Evolutionary conservation across 2,888 invertebrate species (phyloP), one percentile per base, ranked within the genome.

Genomic region (Spodoptera picta): DNA sequence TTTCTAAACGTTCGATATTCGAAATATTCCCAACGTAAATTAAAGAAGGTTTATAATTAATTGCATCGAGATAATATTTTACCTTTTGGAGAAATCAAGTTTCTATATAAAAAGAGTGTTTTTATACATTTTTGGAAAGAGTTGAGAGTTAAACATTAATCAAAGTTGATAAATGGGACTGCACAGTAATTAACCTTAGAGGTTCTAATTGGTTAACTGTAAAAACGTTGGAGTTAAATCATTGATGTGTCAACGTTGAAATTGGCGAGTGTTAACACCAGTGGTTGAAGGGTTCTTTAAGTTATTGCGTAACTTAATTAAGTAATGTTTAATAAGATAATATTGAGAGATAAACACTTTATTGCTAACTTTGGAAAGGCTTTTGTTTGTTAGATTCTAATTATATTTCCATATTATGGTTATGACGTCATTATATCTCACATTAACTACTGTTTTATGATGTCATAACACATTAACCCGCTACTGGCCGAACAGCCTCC

Each of bases 181-280:
- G 23, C 23, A 27, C 27, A 56, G 73, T 69, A 74, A 73, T 76
- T 77, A 71, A 71, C 60, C 49, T 57, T 59, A 63, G 64, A 60
- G 53, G 62, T 56, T 69, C 69, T 77, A 73, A 79, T 75, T 68
- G 75, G 67, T 47, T 71, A 69, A 73, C 79, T 69, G 75, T 76
- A 62, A 56, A 50, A 51, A 47, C n/a, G 45, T 51, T 47, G 46
- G 60, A 52, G 56, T 73, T 71, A 71, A 36, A 75, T 73, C 55
- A 65, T 79, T 61, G 63, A 72, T 58, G 55, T 83, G 86, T 83
- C 83, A 82, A 82, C 78, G 58, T 69, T 62, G 69, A 81, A 81
- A 83, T 78, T 75, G 65, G 69, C 63, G 62, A 77, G 77, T 79
- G 76, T 73, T 71, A 79, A 83, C 81, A 81, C 80, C 75, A 83